These are phyloP conservation scores for Neodiprion lecontei DNA, from an alignment of 1,140 invertebrate species.

Conservation along the genomic window DNA sequence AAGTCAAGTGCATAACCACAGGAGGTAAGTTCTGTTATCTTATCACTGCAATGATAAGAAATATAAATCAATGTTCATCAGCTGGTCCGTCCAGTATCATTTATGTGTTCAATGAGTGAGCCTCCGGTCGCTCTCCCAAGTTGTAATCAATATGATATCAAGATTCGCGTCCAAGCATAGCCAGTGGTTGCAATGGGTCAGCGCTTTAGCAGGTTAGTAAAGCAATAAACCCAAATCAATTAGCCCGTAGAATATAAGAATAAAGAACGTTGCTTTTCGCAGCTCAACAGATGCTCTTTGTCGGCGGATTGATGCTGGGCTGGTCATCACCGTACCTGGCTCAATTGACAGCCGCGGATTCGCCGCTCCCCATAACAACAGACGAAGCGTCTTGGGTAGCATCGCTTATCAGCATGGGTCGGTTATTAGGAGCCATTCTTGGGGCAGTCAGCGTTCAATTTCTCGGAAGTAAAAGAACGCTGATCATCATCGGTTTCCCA, in stretches of 20 bases:
- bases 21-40: background rate
- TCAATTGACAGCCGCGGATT: conserved; percentile 51
- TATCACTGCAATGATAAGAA: background rate
- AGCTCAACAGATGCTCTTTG: background rate
- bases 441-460: background rate
- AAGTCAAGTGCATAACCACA: background rate
- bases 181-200: background rate
- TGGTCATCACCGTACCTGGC: conserved; percentile 64
- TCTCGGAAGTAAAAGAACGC: conserved; percentile 1
- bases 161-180: background rate
- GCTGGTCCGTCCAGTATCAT: background rate
- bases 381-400: conserved; percentile 69
- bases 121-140: background rate
- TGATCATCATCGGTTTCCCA: conserved; percentile 64
- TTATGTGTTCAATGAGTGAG: background rate
- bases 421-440: background rate
- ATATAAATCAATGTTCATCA: background rate
- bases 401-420: conserved; percentile 59
- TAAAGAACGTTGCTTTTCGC: background rate
- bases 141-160: background rate
- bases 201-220: background rate
- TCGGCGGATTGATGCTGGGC: background rate
- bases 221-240: background rate
- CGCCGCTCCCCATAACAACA: conserved; percentile 60
- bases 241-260: too few species aligned